Evolutionary conservation across 2,797 vertebrate genomes (phyloP).

Genomic region (Acomys russatus): DNA sequence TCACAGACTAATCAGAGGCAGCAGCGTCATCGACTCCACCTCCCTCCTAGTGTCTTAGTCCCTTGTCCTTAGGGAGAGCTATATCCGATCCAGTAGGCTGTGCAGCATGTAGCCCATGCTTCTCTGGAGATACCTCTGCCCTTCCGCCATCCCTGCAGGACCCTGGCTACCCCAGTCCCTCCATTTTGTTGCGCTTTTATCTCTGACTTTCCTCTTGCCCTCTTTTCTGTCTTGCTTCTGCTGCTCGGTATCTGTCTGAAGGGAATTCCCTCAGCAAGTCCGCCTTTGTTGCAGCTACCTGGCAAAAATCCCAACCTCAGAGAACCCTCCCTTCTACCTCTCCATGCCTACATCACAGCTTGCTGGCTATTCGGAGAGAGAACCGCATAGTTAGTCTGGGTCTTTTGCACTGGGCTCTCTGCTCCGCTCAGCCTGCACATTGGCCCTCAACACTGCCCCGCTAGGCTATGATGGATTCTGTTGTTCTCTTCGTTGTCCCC

Average conservation of each 20-base stretch:
- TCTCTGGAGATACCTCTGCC: neutral
- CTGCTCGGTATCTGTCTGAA: neutral
- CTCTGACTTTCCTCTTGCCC: neutral
- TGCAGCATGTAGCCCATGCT: fast-evolving
- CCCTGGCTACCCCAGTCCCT: neutral
- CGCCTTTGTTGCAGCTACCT: neutral
- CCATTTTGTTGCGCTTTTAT: neutral
- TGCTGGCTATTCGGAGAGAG: neutral
- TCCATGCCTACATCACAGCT: neutral
- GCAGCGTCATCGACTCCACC: fast-evolving
- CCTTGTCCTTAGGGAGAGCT: neutral
- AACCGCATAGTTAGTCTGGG: neutral
- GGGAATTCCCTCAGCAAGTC: neutral
- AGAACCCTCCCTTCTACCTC: neutral
- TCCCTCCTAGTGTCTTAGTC: neutral
- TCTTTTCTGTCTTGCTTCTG: neutral
- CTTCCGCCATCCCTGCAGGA: neutral
- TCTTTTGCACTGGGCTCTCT: neutral
- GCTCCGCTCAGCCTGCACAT: fast-evolving
- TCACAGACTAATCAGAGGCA: neutral
- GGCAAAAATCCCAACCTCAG: neutral
- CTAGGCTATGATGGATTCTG: neutral
- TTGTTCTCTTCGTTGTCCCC: neutral
- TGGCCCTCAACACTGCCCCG: neutral
- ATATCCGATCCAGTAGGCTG: neutral